Evolutionary conservation across 2,888 invertebrate genomes (phyloP).

Genomic region (Drosophila lutescens): DNA sequence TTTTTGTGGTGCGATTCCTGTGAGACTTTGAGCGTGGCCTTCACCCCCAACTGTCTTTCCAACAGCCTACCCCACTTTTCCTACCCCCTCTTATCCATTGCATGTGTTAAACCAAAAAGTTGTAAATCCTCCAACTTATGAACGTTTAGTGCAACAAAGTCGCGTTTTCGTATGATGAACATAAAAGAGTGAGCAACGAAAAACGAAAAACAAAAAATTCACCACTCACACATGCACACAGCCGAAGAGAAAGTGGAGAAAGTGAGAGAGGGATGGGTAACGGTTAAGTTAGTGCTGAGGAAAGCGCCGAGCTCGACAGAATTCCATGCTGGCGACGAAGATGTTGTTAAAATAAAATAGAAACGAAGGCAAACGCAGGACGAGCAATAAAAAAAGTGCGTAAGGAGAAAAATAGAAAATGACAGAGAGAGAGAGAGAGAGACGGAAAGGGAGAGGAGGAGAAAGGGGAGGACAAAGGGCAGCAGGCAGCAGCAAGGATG

Average conservation of each 20-base stretch:
- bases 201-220: constrained; percentile 10
- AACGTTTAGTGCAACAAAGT: constrained; percentile 73
- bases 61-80: constrained; percentile 23
- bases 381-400: constrained; percentile 72
- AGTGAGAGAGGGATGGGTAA: constrained; percentile 22
- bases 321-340: constrained; percentile 67
- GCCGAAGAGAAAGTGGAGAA: constrained; percentile 13
- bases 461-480: constrained; percentile 14
- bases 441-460: background rate
- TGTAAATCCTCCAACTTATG: constrained; percentile 67
- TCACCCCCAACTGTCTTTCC: constrained; percentile 22
- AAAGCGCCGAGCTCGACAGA: constrained; percentile 66
- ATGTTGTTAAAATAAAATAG: constrained; percentile 72
- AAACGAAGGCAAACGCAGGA: constrained; percentile 52
- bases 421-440: constrained; percentile 9
- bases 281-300: constrained; percentile 52
- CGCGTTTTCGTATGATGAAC: constrained; percentile 65
- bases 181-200: constrained; percentile 58
- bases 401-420: constrained; percentile 67
- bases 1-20: constrained; percentile 21
- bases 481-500: constrained; percentile 54
- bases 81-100: background rate
- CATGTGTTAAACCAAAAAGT: constrained; percentile 60
- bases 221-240: constrained; percentile 20
- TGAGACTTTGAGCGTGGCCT: constrained; percentile 32